Percentiles rank a stretch among this genome's conserved stretches.
Conservation (phyloP, 2,113 vertebrate species). For the Muscicapa adusta region DNA sequence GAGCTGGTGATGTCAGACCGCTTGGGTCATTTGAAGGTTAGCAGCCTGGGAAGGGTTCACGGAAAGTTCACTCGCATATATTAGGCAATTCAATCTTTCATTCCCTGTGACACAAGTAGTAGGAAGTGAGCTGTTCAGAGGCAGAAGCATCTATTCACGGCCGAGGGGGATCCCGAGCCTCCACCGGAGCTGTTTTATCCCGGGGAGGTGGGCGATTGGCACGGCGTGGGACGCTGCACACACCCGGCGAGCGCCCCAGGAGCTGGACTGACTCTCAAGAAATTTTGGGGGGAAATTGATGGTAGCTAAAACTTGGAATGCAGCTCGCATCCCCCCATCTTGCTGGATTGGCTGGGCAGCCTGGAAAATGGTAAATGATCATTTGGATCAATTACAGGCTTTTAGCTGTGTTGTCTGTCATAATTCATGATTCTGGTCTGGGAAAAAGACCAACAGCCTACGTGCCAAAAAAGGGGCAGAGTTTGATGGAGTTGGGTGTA, state of each 20-base stretch:
- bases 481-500: slow-evolving; percentile 96
- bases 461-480: slow-evolving; percentile 88
- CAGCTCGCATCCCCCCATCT: slow-evolving; percentile 69
- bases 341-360: slow-evolving; percentile 78
- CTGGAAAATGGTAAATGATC: slow-evolving; percentile 85
- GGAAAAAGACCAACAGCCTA: slow-evolving; percentile 84
- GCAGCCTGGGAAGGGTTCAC: slow-evolving; percentile 97
- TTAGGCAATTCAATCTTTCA: slow-evolving; percentile 99
- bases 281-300: slow-evolving; percentile 35
- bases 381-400: slow-evolving; percentile 85
- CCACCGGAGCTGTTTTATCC: slow-evolving; percentile 51
- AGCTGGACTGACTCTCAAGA: slow-evolving; percentile 48
- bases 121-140: slow-evolving; percentile 90
- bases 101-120: slow-evolving; percentile 93
- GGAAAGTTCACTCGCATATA: slow-evolving; percentile 99
- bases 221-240: slow-evolving; percentile 17
- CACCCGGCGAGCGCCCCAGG: slow-evolving; percentile 25
- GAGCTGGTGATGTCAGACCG: slow-evolving; percentile 92
- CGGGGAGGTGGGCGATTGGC: slow-evolving; percentile 57
- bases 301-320: slow-evolving; percentile 70
- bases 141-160: slow-evolving; percentile 84
- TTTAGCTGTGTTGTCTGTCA: slow-evolving; percentile 84
- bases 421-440: slow-evolving; percentile 90
- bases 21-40: slow-evolving; percentile 99
- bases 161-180: slow-evolving; percentile 74